Base-by-base conservation (phyloP, 37 sponge, comb jelly and placozoan species). In the Axinella damicornis region DNA sequence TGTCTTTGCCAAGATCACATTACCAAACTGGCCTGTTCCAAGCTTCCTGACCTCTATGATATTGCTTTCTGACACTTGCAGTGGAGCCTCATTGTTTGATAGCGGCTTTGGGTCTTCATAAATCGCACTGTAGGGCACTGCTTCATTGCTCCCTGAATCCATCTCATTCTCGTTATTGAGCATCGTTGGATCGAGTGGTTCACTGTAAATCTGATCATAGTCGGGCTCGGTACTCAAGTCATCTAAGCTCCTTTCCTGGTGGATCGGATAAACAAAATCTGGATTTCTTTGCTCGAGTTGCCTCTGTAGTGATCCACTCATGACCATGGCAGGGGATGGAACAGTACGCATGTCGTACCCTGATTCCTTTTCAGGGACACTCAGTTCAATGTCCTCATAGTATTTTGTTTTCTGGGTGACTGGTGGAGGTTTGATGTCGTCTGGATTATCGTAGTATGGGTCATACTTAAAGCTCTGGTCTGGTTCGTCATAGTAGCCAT, bases 11-110 rank as follows among this genome's bases (percentile, higher is more conserved):
- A 93, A 76, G 28, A 89, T 85, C 19, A 93, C 94, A 27, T 85
- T 67, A 17, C 94, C 94, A 85, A 93, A 93, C 67, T 93, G 94
- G 22, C 94, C 94, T 65, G 39, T 85, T 35, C 94, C 94, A 0
- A 93, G 74, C 28, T 85, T 77, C 0, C 74, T 46, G 32, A 93
- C 61, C 59, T 90, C 90, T 12, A 66, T 65, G 54, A 93, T 73
- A 68, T 89, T 89, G 31, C 40, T 54, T 17, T 53, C 18, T 2
- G 79, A 82, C 0, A 93, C 67, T 31, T 81, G 55, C 15, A 88
- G 75, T 17, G 81, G 82, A 27, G 76, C 69, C 1, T 27, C 35
- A 2, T 2, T 30, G 31, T 80, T 61, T 0, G 19, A 46, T 4
- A 80, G 37, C 0, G 91, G 85, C 30, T 73, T 65, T 2, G 86